Percentiles rank a stretch among this genome's conserved stretches.
These are phyloP conservation scores for Stenopsyche tienmushanensis DNA, from an alignment of 1,140 invertebrate species.

Conservation along the genomic window DNA sequence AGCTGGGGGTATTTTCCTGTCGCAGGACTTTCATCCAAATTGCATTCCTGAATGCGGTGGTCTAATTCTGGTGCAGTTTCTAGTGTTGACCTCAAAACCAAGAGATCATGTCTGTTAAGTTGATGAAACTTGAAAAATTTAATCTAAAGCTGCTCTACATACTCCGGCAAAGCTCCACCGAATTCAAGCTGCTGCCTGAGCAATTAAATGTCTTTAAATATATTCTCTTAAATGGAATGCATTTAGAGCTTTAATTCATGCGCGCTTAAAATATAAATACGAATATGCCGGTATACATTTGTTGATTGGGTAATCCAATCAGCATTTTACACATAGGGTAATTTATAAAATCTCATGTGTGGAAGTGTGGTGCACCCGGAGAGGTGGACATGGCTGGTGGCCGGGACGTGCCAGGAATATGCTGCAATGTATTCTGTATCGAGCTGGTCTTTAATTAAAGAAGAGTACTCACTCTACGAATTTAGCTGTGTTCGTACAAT, in stretches of 20 bases:
- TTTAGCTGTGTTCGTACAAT: conserved; percentile 22
- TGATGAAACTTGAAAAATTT: conserved; percentile 10
- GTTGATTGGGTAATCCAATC: conserved; percentile 21
- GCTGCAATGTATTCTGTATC: conserved; percentile 17
- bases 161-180: neutral
- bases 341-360: conserved; percentile 14
- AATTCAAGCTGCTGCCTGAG: neutral
- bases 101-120: neutral
- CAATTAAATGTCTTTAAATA: neutral
- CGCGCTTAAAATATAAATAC: neutral
- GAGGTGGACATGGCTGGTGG: neutral
- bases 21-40: conserved; percentile 22
- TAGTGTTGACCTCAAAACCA: neutral
- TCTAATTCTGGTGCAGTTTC: conserved; percentile 16
- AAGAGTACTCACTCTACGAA: conserved; percentile 21
- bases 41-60: conserved; percentile 25
- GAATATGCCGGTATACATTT: neutral
- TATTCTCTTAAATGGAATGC: neutral
- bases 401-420: conserved; percentile 25
- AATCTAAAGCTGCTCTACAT: neutral
- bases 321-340: conserved; percentile 8
- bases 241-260: neutral
- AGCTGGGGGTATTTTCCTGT: conserved; percentile 1
- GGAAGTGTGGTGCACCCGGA: neutral
- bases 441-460: conserved; percentile 30